These are phyloP conservation scores for Excalfactoria chinensis DNA, from an alignment of 2,113 vertebrate genomes.

Conservation along the genomic window DNA sequence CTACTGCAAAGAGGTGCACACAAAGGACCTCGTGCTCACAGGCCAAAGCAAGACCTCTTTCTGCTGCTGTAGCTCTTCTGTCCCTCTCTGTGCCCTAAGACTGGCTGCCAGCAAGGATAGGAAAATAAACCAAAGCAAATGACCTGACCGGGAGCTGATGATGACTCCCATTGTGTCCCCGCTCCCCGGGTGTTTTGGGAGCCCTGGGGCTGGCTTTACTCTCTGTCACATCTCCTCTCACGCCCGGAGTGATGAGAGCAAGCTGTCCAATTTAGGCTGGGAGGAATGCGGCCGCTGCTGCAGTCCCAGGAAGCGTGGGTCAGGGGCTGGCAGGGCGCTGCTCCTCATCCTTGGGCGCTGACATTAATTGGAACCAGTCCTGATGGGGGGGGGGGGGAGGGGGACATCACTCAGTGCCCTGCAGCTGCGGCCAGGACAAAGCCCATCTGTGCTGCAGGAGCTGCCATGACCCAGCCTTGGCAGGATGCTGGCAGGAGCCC, in stretches of 20 bases:
- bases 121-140: neutral
- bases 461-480: neutral
- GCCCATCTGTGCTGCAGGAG: slow-evolving; percentile 52
- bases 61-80: neutral
- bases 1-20: neutral
- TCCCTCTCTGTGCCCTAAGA: neutral
- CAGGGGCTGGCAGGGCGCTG: slow-evolving; percentile 6
- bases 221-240: neutral
- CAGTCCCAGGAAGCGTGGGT: slow-evolving; percentile 65
- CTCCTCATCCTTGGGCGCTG: slow-evolving; percentile 38
- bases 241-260: neutral
- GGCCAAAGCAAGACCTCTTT: neutral
- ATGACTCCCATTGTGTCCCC: accelerated
- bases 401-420: neutral
- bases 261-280: slow-evolving; percentile 39
- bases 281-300: neutral
- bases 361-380: slow-evolving; percentile 67
- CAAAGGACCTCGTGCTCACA: accelerated
- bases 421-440: slow-evolving; percentile 21
- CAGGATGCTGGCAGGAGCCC: neutral
- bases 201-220: neutral
- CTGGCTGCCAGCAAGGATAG: neutral
- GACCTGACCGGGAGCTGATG: neutral
- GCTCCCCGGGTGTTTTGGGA: neutral
- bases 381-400: neutral